Percentiles rank a stretch among this genome's conserved stretches.
These are phyloP conservation scores for Andrena cerasifolii DNA, from an alignment of 1,140 invertebrate species.

Conservation along the genomic window DNA sequence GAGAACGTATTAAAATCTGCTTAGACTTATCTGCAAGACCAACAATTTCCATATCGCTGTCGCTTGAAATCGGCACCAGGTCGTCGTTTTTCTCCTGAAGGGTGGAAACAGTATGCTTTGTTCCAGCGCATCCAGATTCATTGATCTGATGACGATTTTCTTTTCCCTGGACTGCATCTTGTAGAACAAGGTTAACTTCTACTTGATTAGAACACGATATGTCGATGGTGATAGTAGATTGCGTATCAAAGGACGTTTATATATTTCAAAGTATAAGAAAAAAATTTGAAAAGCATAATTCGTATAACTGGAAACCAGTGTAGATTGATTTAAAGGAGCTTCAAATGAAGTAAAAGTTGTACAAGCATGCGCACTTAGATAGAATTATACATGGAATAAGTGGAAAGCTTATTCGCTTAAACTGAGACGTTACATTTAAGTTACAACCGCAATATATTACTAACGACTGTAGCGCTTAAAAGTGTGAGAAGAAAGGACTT, in stretches of 20 bases:
- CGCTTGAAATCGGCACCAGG: constrained; percentile 79
- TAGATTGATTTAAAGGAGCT: no score
- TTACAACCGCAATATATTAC: background rate
- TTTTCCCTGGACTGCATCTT: constrained; percentile 80
- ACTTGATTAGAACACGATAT: constrained; percentile 69
- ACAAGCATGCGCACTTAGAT: background rate
- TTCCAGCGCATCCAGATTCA: constrained; percentile 62
- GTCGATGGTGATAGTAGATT: constrained; percentile 30
- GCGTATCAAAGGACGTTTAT: background rate
- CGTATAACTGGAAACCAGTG: background rate
- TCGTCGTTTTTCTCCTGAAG: constrained; percentile 78
- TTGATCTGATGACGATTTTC: constrained; percentile 76
- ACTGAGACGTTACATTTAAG: background rate
- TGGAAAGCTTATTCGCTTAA: background rate
- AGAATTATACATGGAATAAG: background rate
- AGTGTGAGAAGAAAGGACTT: background rate
- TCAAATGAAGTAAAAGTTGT: background rate
- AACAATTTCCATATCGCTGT: constrained; percentile 79
- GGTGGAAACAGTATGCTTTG: constrained; percentile 63
- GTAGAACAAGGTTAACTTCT: constrained; percentile 74
- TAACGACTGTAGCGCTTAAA: background rate
- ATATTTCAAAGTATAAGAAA: background rate
- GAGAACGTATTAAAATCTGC: constrained; percentile 32
- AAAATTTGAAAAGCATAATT: background rate
- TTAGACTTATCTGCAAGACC: constrained; percentile 66